Conservation (phyloP, 2,797 vertebrate species). For the Emydoidea blandingii region DNA sequence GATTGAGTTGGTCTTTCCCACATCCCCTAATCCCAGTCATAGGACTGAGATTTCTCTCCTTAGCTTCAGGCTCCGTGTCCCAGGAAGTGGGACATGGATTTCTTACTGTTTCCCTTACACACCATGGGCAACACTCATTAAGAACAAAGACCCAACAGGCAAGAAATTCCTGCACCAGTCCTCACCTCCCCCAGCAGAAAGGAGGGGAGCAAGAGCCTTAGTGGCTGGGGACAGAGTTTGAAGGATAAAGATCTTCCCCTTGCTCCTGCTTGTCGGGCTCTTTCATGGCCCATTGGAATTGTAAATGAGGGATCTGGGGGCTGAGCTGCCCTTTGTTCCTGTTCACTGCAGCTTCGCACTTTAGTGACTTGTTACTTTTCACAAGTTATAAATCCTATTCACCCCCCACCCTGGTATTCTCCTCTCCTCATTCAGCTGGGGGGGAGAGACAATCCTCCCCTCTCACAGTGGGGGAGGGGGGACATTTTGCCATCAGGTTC, state of each 20-base stretch:
- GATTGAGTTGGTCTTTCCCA: neutral
- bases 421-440: conserved; percentile 62
- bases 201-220: conserved; percentile 49
- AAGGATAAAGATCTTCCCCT: conserved; percentile 71
- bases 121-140: conserved; percentile 18
- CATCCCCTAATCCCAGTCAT: neutral
- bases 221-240: conserved; percentile 56
- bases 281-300: conserved; percentile 80
- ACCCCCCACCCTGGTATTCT: conserved; percentile 51
- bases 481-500: conserved; percentile 45
- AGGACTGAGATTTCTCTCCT: neutral
- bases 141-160: conserved; percentile 54
- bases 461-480: neutral
- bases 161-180: conserved; percentile 10
- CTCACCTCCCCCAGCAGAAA: conserved; percentile 18
- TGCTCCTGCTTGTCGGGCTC: conserved; percentile 37
- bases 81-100: rapidly evolving
- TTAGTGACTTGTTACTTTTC: conserved; percentile 80
- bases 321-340: conserved; percentile 79
- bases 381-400: conserved; percentile 80
- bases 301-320: conserved; percentile 77
- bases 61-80: rapidly evolving
- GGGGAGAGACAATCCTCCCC: conserved; percentile 37
- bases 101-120: conserved; percentile 37
- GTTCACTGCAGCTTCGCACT: conserved; percentile 72